phyloP scores from a whole-genome alignment of 2,797 vertebrate species.

The Coregonus ussuriensis region DNA sequence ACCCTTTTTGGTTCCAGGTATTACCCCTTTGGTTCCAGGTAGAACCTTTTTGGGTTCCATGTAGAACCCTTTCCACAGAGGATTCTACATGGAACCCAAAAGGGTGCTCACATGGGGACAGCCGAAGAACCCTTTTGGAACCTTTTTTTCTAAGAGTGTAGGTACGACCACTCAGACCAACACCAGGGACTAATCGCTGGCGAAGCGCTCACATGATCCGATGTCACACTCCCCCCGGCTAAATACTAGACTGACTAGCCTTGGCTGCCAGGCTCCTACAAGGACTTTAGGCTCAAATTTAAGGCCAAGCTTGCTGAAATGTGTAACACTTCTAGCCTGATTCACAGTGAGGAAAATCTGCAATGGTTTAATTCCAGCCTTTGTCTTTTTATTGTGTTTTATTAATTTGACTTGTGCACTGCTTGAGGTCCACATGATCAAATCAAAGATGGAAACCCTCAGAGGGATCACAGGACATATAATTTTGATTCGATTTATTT shows the following conservation, averaged over 20 bases:
- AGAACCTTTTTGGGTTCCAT: too few species aligned
- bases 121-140: too few species aligned
- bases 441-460: background rate
- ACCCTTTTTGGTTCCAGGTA: too few species aligned
- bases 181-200: slow-evolving; percentile 33
- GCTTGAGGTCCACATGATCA: background rate
- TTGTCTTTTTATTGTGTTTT: background rate
- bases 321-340: background rate
- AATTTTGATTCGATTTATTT: background rate
- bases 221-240: background rate
- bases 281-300: background rate
- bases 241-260: background rate
- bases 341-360: background rate
- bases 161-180: slow-evolving; percentile 22
- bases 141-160: too few species aligned
- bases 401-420: background rate
- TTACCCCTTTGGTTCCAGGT: too few species aligned
- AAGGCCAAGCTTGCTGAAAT: background rate
- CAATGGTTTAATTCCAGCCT: background rate
- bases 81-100: too few species aligned
- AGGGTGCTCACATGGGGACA: too few species aligned
- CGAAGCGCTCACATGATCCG: slow-evolving; percentile 20
- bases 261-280: too few species aligned
- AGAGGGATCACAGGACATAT: background rate
- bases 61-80: too few species aligned